Conservation (phyloP, 2,888 invertebrate species). For the Chrysolina oricalcia region DNA sequence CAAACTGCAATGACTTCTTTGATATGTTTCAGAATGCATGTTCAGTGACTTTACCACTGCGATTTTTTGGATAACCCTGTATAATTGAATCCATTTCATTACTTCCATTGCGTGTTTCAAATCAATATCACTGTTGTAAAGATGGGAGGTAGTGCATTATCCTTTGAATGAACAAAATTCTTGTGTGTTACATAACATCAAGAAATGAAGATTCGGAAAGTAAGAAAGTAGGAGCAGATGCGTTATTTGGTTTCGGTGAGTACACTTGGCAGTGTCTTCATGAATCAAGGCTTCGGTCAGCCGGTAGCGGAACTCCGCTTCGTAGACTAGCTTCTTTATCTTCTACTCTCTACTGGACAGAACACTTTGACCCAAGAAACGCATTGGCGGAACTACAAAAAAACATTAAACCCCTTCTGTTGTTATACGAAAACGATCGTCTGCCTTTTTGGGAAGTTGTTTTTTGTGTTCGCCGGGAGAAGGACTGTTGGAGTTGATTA, state of each 20-base stretch:
- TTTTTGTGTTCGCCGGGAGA: neutral
- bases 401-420: constrained; percentile 1
- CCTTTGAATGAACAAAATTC: neutral
- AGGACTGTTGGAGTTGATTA: neutral
- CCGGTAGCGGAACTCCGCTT: constrained; percentile 50
- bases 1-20: no score
- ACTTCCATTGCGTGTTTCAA: no score
- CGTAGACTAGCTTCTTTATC: constrained; percentile 44
- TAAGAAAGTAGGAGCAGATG: constrained; percentile 46
- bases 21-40: no score
- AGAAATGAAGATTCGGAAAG: constrained; percentile 33
- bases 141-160: neutral
- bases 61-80: neutral
- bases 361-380: constrained; percentile 44
- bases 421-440: constrained; percentile 1
- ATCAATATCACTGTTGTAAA: no score
- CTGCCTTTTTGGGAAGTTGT: neutral
- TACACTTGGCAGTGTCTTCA: constrained; percentile 48
- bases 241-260: constrained; percentile 46
- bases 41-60: no score
- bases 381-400: constrained; percentile 50
- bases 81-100: neutral
- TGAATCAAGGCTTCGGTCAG: constrained; percentile 49
- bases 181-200: neutral
- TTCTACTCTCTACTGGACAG: constrained; percentile 48